Evolutionary conservation across 2,113 vertebrate species (phyloP), one percentile per base, ranked within the genome.

Genomic region (Calidris pugnax): DNA sequence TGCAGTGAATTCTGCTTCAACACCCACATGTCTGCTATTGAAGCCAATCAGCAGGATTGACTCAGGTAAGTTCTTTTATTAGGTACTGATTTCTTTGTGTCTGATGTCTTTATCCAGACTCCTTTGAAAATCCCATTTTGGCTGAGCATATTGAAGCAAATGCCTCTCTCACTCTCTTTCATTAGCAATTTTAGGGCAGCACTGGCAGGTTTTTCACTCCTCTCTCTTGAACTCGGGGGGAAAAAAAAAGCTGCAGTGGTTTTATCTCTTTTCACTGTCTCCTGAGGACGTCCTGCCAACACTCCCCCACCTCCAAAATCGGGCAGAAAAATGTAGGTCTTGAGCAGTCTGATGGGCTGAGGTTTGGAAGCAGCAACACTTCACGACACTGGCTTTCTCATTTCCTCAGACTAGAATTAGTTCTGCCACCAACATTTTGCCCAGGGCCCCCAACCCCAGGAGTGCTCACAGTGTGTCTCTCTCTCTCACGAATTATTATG

Each of bases 71-170:
- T 96, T 96, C 96, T 93, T 97, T 94, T 96, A 96, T 97, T 97
- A 97, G 96, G 95, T 92, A 95, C 93, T 95, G 89, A 97, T 97
- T 96, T 97, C 96, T 97, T 97, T 97, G 94, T 97, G 96, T 96
- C 96, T 97, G 96, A 95, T 97, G 96, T 97, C 96, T 97, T 97
- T 97, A 93, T 97, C 96, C 94, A 96, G 94, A 92, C 95, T 96
- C 69, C 84, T 97, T 95, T 96, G 96, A 95, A 97, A 97, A 96
- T 95, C 89, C 90, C 94, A 93, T 96, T 97, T 97, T 96, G 95
- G 94, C 91, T 96, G 95, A 97, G 95, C 91, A 95, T 96, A 96
- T 93, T 91, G 95, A 96, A 93, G 95, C 94, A 95, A 95, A 96
- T 97, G 89, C 95, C 95, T 97, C 90, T 94, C 96, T 97, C 94